Percentiles rank a stretch among this genome's conserved stretches.
Conservation (phyloP, 2,888 invertebrate species). For the Amblyjoppa proteus region DNA sequence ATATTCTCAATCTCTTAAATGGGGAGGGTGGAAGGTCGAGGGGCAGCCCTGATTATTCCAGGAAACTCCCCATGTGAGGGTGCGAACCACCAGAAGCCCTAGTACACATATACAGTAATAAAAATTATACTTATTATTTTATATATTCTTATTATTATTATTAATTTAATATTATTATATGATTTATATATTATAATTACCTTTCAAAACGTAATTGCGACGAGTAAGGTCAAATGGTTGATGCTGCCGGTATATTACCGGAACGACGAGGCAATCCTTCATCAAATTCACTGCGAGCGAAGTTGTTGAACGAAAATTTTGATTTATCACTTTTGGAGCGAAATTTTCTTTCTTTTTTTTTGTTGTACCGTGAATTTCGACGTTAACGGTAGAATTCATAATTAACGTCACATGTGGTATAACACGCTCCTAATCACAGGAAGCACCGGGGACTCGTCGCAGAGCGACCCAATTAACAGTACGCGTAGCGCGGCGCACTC, state of each 20-base stretch:
- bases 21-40: no score
- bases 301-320: constrained; percentile 27
- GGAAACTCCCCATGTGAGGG: no score
- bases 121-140: no score
- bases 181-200: neutral
- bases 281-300: neutral
- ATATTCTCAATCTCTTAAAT: no score
- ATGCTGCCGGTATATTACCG: neutral
- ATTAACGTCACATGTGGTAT: constrained; percentile 49
- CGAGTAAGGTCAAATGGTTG: neutral
- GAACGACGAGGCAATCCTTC: constrained; percentile 7
- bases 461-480: constrained; percentile 51
- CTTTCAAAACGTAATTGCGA: neutral
- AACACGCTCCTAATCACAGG: constrained; percentile 50
- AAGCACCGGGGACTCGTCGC: constrained; percentile 50
- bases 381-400: constrained; percentile 26
- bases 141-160: no score
- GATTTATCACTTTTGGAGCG: constrained; percentile 33
- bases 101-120: no score
- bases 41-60: no score
- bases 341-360: neutral
- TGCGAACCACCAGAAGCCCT: no score
- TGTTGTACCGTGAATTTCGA: constrained; percentile 1
- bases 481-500: constrained; percentile 5
- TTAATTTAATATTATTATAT: no score